A percentile compares a stretch with the other conserved stretches of the same genome.
phyloP scores from a whole-genome alignment of 2,797 vertebrate species.

The Hypotaenidia philippensis region DNA sequence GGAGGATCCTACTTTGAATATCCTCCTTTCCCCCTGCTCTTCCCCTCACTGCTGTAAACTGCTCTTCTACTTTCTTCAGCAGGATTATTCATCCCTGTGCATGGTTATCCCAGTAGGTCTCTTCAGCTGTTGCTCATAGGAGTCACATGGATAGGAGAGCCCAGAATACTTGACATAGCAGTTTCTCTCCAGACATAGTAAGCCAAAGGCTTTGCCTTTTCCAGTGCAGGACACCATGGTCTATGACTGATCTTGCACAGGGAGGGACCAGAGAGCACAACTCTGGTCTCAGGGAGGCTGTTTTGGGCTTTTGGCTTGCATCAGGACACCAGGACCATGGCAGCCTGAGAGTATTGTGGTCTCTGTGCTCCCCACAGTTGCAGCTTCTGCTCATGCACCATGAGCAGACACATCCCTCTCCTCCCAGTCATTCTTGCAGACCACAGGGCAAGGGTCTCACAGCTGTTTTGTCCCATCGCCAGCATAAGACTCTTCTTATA shows the following conservation, averaged over 20 bases:
- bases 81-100: not conserved
- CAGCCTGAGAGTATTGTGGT: not conserved
- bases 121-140: not conserved
- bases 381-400: not conserved
- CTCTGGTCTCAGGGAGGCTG: not conserved
- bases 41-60: not conserved
- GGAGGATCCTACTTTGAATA: not conserved
- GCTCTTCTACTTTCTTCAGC: not conserved
- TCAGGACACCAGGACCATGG: not conserved
- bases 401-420: not conserved
- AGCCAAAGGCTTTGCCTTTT: not conserved
- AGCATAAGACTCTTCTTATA: fast-evolving
- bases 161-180: not conserved
- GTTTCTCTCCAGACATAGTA: not conserved
- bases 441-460: not conserved
- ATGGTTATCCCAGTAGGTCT: not conserved
- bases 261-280: fast-evolving
- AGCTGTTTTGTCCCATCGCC: not conserved
- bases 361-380: not conserved
- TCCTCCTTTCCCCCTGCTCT: not conserved
- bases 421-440: not conserved
- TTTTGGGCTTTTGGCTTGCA: not conserved
- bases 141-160: not conserved
- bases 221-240: not conserved
- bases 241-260: not conserved